These are phyloP conservation scores for Caenorhabditis zanzibari DNA, from an alignment of 2,888 invertebrate species.

Conservation along the genomic window DNA sequence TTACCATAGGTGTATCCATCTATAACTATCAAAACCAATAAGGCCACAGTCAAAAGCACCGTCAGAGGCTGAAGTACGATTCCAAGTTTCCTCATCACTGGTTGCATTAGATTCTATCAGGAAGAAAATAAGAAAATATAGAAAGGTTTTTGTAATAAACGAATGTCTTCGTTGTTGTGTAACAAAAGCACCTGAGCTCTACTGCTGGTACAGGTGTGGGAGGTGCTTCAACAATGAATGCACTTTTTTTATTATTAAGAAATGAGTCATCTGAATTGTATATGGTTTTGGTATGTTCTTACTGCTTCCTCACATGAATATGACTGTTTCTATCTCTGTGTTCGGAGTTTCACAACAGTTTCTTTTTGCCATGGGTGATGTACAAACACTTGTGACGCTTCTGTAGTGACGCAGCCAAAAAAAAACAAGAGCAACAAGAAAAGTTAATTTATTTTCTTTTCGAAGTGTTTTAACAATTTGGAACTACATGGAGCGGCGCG, in stretches of 20 bases:
- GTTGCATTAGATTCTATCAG: neutral
- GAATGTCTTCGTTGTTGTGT: slow-evolving; percentile 5
- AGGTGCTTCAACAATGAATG: slow-evolving; percentile 56
- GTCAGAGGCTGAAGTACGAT: slow-evolving; percentile 24
- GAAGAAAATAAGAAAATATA: neutral
- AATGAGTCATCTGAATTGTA: slow-evolving; percentile 51
- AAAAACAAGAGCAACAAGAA: too few species aligned
- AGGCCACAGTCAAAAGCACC: neutral
- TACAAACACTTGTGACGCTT: slow-evolving; percentile 29
- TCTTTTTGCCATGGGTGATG: slow-evolving; percentile 16
- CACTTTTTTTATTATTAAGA: slow-evolving; percentile 51
- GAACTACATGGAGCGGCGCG: too few species aligned
- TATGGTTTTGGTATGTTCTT: slow-evolving; percentile 35
- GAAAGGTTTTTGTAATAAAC: slow-evolving; percentile 2
- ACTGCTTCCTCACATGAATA: slow-evolving; percentile 41
- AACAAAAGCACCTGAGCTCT: slow-evolving; percentile 15
- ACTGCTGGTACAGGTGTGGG: slow-evolving; percentile 23
- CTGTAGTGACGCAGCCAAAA: too few species aligned
- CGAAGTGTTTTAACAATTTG: too few species aligned
- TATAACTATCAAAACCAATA: slow-evolving; percentile 23
- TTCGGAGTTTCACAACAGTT: slow-evolving; percentile 8
- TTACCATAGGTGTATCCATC: slow-evolving; percentile 49
- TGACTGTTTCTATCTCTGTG: slow-evolving; percentile 21
- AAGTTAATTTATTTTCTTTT: too few species aligned
- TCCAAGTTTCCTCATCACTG: neutral